Evolutionary conservation across 2,797 vertebrate species (phyloP).

Genomic region (Neostethus bicornis): DNA sequence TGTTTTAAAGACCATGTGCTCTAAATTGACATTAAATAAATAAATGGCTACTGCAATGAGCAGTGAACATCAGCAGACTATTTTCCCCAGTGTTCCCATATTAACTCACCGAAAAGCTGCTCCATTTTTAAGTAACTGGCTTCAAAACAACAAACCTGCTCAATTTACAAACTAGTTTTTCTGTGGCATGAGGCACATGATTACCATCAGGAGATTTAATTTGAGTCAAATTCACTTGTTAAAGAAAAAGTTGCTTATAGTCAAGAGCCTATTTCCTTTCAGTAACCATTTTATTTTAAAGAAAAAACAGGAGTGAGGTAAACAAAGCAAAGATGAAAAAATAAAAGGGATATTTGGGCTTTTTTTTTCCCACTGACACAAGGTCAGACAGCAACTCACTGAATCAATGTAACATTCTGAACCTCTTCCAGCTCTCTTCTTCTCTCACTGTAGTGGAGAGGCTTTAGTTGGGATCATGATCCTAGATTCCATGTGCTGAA

Average conservation of each 20-base stretch:
- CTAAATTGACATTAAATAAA: conserved; percentile 69
- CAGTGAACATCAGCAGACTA: conserved; percentile 34
- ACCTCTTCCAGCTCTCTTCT: conserved; percentile 20
- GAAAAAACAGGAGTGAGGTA: conserved; percentile 21
- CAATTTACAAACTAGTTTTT: conserved; percentile 30
- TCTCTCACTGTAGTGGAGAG: conserved; percentile 91
- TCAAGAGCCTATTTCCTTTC: not conserved
- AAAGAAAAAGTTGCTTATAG: not conserved
- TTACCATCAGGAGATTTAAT: conserved; percentile 42
- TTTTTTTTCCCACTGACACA: conserved; percentile 37
- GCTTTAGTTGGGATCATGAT: conserved; percentile 98
- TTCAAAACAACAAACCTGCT: conserved; percentile 31
- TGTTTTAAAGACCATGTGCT: conserved; percentile 26
- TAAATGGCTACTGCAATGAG: conserved; percentile 50
- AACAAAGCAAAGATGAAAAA: conserved; percentile 30
- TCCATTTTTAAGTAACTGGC: conserved; percentile 52
- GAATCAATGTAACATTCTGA: conserved; percentile 48
- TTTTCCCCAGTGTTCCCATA: conserved; percentile 1
- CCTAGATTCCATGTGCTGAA: conserved; percentile 98
- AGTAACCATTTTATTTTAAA: conserved; percentile 16
- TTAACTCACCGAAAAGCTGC: conserved; percentile 34
- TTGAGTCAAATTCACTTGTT: conserved; percentile 19
- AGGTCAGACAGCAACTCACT: conserved; percentile 38
- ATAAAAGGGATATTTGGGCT: conserved; percentile 39
- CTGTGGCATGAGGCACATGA: conserved; percentile 41